phyloP scores from a whole-genome alignment of 2,113 vertebrate species.

The Stegostoma tigrinum region DNA sequence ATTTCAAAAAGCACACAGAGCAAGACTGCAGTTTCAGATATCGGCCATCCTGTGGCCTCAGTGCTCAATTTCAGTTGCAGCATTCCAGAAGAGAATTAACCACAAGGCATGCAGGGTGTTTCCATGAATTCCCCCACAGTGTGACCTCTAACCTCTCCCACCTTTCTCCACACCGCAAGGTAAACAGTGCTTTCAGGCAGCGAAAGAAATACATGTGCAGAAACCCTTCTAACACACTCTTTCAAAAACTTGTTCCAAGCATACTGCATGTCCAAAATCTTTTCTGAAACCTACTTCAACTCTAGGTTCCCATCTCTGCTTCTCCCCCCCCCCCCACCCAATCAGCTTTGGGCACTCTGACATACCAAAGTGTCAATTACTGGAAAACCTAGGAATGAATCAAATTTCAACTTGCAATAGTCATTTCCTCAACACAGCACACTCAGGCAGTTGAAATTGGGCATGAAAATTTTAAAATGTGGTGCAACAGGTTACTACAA shows the following conservation, averaged over 20 bases:
- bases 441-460: neutral
- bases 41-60: neutral
- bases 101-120: neutral
- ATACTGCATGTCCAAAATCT: neutral
- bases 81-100: neutral
- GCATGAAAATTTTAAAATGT: neutral
- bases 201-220: neutral
- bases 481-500: neutral
- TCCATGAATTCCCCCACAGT: neutral
- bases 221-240: neutral
- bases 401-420: neutral
- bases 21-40: neutral
- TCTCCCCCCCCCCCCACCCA: too few relatives aligned
- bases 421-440: neutral
- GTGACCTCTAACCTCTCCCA: neutral
- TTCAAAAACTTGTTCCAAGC: neutral
- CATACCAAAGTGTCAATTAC: neutral
- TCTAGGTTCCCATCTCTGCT: neutral
- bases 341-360: neutral
- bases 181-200: neutral
- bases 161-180: neutral
- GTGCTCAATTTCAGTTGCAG: neutral
- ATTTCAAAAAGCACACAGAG: neutral
- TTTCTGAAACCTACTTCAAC: neutral
- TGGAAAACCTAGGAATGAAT: neutral